These are phyloP conservation scores for Engystomops pustulosus DNA, from an alignment of 2,113 vertebrate genomes.

Conservation along the genomic window DNA sequence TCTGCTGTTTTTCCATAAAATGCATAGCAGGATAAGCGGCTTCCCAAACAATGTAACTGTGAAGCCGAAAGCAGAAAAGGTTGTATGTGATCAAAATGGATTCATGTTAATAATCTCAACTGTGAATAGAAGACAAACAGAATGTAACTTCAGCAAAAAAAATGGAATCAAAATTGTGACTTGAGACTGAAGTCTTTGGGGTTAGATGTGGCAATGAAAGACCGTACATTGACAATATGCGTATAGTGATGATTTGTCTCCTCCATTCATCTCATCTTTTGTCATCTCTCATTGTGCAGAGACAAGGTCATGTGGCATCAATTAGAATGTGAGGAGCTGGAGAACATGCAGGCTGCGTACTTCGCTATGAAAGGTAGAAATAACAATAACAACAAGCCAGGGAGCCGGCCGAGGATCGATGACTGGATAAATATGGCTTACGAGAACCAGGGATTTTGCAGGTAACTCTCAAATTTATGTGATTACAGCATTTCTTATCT, in stretches of 20 bases:
- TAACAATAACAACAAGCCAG: slow-evolving; percentile 77
- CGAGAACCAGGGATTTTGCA: slow-evolving; percentile 74
- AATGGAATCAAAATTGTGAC: slow-evolving; percentile 25
- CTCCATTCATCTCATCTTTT: slow-evolving; percentile 44
- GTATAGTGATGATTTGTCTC: not conserved
- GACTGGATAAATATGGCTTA: slow-evolving; percentile 60
- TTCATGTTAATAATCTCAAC: slow-evolving; percentile 31
- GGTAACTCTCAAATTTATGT: slow-evolving; percentile 68
- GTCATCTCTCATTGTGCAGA: slow-evolving; percentile 70
- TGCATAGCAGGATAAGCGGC: slow-evolving; percentile 11
- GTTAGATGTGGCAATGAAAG: not conserved
- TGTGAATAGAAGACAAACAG: slow-evolving; percentile 18
- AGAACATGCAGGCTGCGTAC: slow-evolving; percentile 71
- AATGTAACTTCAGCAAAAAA: slow-evolving; percentile 12
- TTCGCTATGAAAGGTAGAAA: slow-evolving; percentile 79
- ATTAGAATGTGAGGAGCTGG: slow-evolving; percentile 75
- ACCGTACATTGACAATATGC: not conserved
- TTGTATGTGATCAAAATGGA: slow-evolving; percentile 44
- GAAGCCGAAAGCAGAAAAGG: slow-evolving; percentile 20
- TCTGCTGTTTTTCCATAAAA: slow-evolving; percentile 10
- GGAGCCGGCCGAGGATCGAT: slow-evolving; percentile 40
- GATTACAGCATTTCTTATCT: not conserved
- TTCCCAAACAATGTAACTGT: slow-evolving; percentile 22
- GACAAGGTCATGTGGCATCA: slow-evolving; percentile 77
- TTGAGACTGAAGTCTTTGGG: not conserved